Conservation (phyloP, 2,888 invertebrate genomes). For the Drosophila subsilvestris region DNA sequence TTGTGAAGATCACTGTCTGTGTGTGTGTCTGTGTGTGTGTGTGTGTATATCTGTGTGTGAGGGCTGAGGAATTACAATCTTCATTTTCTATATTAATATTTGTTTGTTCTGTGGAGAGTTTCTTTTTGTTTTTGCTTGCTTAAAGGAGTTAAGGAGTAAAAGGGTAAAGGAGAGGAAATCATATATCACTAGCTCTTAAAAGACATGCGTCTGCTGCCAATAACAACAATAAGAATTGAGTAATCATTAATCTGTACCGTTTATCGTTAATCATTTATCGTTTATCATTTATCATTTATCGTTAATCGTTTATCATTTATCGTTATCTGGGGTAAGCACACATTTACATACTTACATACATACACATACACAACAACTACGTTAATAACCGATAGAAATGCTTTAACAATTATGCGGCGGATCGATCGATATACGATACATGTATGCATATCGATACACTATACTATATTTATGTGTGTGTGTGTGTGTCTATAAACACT, state of each 20-base stretch:
- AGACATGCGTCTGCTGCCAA: slow-evolving; percentile 47
- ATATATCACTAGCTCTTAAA: slow-evolving; percentile 55
- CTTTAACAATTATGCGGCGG: slow-evolving; percentile 79
- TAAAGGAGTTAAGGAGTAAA: slow-evolving; percentile 9
- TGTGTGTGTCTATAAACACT: slow-evolving; percentile 2
- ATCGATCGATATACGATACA: slow-evolving; percentile 50
- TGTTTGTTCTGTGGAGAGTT: neutral
- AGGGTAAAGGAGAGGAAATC: slow-evolving; percentile 32
- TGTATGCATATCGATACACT: slow-evolving; percentile 12
- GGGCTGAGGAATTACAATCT: neutral
- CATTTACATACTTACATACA: slow-evolving; percentile 73
- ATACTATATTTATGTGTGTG: neutral
- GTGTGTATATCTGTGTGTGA: slow-evolving; percentile 12
- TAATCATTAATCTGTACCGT: slow-evolving; percentile 20
- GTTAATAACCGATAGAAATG: slow-evolving; percentile 74
- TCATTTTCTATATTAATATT: slow-evolving; percentile 1
- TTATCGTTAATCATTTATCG: slow-evolving; percentile 8
- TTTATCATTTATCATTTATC: slow-evolving; percentile 24
- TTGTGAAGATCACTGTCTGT: slow-evolving; percentile 44
- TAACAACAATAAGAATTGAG: slow-evolving; percentile 56
- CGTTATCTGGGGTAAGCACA: slow-evolving; percentile 58
- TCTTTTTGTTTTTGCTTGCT: slow-evolving; percentile 40
- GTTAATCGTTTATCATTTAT: slow-evolving; percentile 20
- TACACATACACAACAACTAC: slow-evolving; percentile 80
- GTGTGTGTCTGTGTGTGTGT: slow-evolving; percentile 19